These are phyloP conservation scores for Drosophila borborema DNA, from an alignment of 2,888 invertebrate species.

Conservation along the genomic window DNA sequence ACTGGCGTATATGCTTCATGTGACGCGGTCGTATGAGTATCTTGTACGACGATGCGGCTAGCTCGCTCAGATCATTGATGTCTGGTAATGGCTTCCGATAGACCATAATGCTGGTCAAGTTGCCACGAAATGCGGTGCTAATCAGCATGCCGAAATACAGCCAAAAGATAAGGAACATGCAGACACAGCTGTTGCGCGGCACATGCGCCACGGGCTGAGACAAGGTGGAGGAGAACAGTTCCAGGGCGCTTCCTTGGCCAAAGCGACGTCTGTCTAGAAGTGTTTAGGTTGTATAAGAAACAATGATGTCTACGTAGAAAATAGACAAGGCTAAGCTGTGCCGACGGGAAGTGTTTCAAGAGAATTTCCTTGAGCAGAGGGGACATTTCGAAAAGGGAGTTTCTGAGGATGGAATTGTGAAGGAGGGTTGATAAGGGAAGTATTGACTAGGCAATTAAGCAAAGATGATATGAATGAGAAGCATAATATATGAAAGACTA, in stretches of 20 bases:
- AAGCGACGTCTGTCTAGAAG: not conserved
- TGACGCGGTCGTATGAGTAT: conserved; percentile 84
- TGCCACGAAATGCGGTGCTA: conserved; percentile 82
- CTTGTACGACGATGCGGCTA: conserved; percentile 80
- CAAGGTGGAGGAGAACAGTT: conserved; percentile 72
- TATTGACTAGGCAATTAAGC: no score
- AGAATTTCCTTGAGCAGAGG: not conserved
- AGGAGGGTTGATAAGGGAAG: not conserved
- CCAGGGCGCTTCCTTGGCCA: conserved; percentile 43
- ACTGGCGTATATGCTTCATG: conserved; percentile 83
- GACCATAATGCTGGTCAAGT: conserved; percentile 83
- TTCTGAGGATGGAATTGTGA: not conserved
- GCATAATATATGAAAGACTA: no score
- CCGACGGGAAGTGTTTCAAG: not conserved
- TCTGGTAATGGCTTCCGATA: conserved; percentile 79
- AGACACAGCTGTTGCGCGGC: conserved; percentile 53
- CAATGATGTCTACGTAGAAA: not conserved
- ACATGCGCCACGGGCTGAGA: conserved; percentile 65
- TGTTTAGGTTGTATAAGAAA: no score
- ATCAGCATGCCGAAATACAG: conserved; percentile 83
- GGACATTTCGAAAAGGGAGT: not conserved
- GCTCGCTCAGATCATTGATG: conserved; percentile 74
- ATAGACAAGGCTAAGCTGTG: not conserved
- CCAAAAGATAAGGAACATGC: conserved; percentile 81
- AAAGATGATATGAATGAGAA: no score